Percentiles rank a stretch among this genome's conserved stretches.
Evolutionary conservation across 2,113 vertebrate species (phyloP).

Genomic region (Sakesphorus luctuosus): DNA sequence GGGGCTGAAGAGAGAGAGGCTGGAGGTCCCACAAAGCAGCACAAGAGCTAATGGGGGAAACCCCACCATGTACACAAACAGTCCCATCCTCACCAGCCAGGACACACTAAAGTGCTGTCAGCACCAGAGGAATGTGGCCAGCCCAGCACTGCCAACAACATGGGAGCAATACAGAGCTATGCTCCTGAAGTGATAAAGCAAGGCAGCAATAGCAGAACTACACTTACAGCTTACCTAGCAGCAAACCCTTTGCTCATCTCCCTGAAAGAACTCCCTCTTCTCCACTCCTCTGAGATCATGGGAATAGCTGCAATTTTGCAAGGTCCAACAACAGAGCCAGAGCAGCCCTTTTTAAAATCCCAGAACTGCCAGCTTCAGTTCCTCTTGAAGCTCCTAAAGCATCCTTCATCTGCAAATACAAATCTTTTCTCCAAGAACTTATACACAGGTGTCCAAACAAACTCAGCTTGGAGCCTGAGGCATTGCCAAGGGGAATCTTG

Average conservation of each 20-base stretch:
- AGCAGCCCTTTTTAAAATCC: background rate
- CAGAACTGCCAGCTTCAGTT: background rate
- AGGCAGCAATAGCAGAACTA: background rate
- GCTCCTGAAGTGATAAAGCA: background rate
- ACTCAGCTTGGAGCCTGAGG: background rate
- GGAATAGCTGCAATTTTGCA: background rate
- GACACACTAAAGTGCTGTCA: background rate
- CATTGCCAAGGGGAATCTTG: background rate
- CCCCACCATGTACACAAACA: rapidly evolving
- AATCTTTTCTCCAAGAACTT: background rate
- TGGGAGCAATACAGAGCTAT: background rate
- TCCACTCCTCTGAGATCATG: background rate
- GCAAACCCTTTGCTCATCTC: background rate
- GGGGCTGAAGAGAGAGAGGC: background rate
- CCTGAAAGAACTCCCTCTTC: background rate
- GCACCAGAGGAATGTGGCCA: background rate
- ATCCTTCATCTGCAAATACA: background rate
- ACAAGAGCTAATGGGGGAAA: background rate
- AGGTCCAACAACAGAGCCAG: background rate
- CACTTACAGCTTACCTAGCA: background rate
- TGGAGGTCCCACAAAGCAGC: background rate
- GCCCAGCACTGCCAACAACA: background rate
- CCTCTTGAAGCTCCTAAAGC: background rate
- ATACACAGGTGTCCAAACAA: background rate
- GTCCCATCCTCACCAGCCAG: background rate